phyloP scores from a whole-genome alignment of 2,888 invertebrate species.

The Drosophila borealis region DNA sequence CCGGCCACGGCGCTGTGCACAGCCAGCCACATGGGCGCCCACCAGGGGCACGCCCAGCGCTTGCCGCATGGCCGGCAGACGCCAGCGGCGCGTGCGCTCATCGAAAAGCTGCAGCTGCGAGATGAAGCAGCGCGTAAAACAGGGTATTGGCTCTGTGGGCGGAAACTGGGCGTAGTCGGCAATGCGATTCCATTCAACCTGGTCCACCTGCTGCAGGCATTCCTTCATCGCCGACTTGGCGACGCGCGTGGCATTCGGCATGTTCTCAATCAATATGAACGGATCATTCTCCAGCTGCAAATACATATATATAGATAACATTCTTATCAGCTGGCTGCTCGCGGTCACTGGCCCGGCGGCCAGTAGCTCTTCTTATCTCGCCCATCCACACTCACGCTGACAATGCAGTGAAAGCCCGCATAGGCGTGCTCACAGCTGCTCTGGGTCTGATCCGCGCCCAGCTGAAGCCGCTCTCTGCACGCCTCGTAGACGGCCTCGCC shows the following conservation, averaged over 20 bases:
- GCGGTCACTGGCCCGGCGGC: constrained; percentile 46
- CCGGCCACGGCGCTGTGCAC: constrained; percentile 47
- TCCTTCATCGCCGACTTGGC: constrained; percentile 79
- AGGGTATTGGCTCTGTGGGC: constrained; percentile 78
- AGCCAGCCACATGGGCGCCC: constrained; percentile 42
- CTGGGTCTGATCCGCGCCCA: constrained; percentile 16
- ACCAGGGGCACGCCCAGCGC: constrained; percentile 64
- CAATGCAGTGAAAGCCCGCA: constrained; percentile 80
- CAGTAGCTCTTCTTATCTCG: constrained; percentile 19
- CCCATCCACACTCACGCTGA: constrained; percentile 67
- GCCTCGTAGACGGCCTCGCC: constrained; percentile 73
- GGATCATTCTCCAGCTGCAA: constrained; percentile 80
- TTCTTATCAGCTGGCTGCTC: constrained; percentile 27
- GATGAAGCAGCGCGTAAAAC: constrained; percentile 77
- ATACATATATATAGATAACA: background rate
- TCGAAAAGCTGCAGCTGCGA: constrained; percentile 71
- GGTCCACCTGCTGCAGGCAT: constrained; percentile 69
- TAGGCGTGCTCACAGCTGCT: constrained; percentile 75
- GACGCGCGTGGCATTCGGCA: constrained; percentile 58
- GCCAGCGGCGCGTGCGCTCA: constrained; percentile 70
- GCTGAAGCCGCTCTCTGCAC: constrained; percentile 64
- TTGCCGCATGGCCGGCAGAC: constrained; percentile 58
- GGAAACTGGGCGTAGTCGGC: constrained; percentile 64
- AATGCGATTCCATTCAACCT: constrained; percentile 69
- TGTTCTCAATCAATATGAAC: constrained; percentile 75